phyloP scores from a whole-genome alignment of 2,113 vertebrate genomes.

The Notarius quadriscutis region DNA sequence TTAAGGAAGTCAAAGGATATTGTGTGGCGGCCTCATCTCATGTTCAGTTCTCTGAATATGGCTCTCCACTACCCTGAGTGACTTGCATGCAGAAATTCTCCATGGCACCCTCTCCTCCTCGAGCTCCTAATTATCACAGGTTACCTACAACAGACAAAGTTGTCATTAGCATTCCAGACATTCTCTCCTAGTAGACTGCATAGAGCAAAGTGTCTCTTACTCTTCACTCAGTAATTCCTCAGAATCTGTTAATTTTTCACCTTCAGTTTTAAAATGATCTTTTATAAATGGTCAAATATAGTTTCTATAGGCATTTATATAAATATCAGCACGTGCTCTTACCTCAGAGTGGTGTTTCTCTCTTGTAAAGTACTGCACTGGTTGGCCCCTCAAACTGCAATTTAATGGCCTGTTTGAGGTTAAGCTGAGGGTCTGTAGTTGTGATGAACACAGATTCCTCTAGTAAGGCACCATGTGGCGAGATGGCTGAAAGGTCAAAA shows the following conservation, averaged over 20 bases:
- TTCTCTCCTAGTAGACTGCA: slow-evolving; percentile 25
- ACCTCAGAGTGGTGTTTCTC: slow-evolving; percentile 79
- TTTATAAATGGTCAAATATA: neutral
- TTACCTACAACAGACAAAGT: slow-evolving; percentile 54
- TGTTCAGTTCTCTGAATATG: slow-evolving; percentile 17
- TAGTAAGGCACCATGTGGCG: slow-evolving; percentile 61
- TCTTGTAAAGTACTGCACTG: slow-evolving; percentile 73
- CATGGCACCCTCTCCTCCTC: slow-evolving; percentile 42
- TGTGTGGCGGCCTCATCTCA: slow-evolving; percentile 42
- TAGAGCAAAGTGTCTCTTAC: neutral
- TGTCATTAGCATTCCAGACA: slow-evolving; percentile 54
- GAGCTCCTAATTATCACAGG: slow-evolving; percentile 44
- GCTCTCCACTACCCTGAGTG: slow-evolving; percentile 32
- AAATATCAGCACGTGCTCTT: neutral
- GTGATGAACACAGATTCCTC: slow-evolving; percentile 65
- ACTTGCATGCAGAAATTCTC: slow-evolving; percentile 39
- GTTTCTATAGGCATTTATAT: neutral
- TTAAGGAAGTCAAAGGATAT: slow-evolving; percentile 38
- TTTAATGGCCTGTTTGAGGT: slow-evolving; percentile 81
- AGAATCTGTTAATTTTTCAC: neutral
- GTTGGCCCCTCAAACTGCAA: slow-evolving; percentile 82
- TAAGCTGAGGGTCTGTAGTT: slow-evolving; percentile 74
- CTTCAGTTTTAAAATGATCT: neutral
- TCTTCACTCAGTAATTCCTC: slow-evolving; percentile 1
- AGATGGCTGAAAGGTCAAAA: slow-evolving; percentile 51